Evolutionary conservation across 2,113 vertebrate genomes (phyloP).

Genomic region (Gasterosteus nipponicus): DNA sequence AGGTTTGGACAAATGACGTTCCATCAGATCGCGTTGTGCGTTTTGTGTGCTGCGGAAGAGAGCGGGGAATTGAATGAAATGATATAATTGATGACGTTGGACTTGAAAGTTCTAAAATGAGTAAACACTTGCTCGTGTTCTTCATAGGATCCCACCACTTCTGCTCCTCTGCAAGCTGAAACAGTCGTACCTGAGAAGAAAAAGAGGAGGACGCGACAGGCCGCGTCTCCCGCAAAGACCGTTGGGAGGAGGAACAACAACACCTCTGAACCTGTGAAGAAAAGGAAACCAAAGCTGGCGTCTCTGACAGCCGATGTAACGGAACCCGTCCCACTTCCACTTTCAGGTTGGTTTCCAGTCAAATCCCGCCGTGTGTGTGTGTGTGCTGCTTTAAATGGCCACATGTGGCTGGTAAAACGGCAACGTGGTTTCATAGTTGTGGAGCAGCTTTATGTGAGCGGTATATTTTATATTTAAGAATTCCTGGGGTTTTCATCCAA

Average conservation of each 20-base stretch:
- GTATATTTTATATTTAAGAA: not conserved
- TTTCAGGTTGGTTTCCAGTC: conserved; percentile 63
- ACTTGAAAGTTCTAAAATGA: not conserved
- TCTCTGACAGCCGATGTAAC: conserved; percentile 24
- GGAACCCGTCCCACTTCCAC: not conserved
- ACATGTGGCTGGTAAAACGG: conserved; percentile 1
- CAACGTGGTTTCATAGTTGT: not conserved
- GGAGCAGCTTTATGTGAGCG: not conserved
- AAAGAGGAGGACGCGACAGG: conserved; percentile 51
- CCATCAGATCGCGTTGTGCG: not conserved
- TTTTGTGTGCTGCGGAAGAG: not conserved
- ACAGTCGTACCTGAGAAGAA: conserved; percentile 59
- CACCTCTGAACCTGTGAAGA: conserved; percentile 37
- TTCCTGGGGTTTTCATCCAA: not conserved
- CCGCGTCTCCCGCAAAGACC: conserved; percentile 34
- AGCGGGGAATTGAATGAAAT: not conserved
- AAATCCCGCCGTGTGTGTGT: not conserved
- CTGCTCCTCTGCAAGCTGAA: conserved; percentile 23
- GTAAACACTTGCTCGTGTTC: not conserved
- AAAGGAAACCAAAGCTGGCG: conserved; percentile 62
- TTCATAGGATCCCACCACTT: conserved; percentile 51
- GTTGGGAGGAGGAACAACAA: conserved; percentile 46
- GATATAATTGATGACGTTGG: not conserved
- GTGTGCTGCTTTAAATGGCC: not conserved
- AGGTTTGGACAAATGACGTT: conserved; percentile 42